Conservation (phyloP, 2,888 invertebrate genomes). For the Erpobdella octoculata region DNA sequence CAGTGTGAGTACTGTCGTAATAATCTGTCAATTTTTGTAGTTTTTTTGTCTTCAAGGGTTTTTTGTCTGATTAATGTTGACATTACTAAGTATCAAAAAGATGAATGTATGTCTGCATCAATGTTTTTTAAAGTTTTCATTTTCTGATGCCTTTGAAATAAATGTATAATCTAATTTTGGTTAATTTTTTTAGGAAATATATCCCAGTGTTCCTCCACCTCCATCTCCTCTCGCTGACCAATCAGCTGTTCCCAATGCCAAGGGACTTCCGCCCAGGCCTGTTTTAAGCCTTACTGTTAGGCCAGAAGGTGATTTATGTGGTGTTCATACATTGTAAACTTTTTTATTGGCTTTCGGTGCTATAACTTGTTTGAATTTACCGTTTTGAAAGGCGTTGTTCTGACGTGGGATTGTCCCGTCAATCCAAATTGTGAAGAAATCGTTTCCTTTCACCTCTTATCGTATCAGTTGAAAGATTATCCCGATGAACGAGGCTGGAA, state of each 20-base stretch:
- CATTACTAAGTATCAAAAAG: no score
- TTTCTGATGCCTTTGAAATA: background rate
- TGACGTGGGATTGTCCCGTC: background rate
- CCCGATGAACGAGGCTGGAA: background rate
- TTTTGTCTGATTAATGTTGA: no score
- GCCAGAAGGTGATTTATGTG: background rate
- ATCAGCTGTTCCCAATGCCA: conserved; percentile 3
- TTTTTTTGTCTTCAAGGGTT: no score
- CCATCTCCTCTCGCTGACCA: background rate
- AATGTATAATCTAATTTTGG: no score
- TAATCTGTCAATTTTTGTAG: no score
- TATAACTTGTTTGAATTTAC: background rate
- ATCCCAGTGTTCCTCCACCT: background rate
- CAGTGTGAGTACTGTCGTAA: no score
- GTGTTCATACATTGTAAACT: background rate
- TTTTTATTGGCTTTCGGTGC: background rate
- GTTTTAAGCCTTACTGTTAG: background rate
- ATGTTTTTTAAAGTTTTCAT: no score
- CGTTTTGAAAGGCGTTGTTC: background rate
- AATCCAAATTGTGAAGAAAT: background rate
- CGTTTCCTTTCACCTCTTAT: background rate
- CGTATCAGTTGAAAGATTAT: background rate
- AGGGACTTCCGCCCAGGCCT: background rate
- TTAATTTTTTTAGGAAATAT: no score
- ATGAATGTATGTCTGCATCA: no score